Conservation (phyloP, 2,888 invertebrate species). For the Eubasilissa splendida region DNA sequence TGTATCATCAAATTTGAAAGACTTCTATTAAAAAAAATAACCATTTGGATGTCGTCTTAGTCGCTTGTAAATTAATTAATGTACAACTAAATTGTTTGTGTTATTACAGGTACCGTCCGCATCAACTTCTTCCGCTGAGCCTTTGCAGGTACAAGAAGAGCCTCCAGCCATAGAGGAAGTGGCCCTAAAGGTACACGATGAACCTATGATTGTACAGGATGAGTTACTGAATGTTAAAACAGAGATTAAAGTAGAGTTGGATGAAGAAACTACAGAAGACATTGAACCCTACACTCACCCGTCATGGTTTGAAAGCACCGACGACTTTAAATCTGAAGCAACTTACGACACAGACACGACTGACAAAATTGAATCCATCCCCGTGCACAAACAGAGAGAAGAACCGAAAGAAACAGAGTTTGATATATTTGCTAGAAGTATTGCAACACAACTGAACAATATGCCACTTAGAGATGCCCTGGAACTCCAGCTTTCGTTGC, state of each 20-base stretch:
- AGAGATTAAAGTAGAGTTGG: not conserved
- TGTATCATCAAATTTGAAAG: too few relatives aligned
- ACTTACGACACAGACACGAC: not conserved
- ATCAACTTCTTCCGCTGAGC: not conserved
- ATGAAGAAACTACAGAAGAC: not conserved
- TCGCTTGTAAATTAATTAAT: too few relatives aligned
- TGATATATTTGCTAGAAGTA: slow-evolving; percentile 44
- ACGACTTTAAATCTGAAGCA: slow-evolving; percentile 3
- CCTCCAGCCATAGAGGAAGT: not conserved
- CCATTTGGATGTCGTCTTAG: too few relatives aligned
- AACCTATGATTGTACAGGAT: too few relatives aligned
- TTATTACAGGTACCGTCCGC: not conserved
- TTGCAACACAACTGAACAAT: slow-evolving; percentile 46
- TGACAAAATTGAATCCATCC: not conserved
- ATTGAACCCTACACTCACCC: not conserved
- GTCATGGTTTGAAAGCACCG: not conserved
- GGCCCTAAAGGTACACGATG: not conserved
- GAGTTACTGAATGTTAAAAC: not conserved
- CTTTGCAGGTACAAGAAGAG: not conserved
- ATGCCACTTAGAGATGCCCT: slow-evolving; percentile 44
- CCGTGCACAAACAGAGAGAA: not conserved
- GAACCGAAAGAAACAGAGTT: slow-evolving; percentile 41
- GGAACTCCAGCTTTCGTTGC: slow-evolving; percentile 42
- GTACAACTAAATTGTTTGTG: too few relatives aligned
- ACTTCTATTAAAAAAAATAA: too few relatives aligned